Evolutionary conservation across 2,888 invertebrate genomes (phyloP), one percentile per base, ranked within the genome.

Genomic region (Stomorhina lunata): DNA sequence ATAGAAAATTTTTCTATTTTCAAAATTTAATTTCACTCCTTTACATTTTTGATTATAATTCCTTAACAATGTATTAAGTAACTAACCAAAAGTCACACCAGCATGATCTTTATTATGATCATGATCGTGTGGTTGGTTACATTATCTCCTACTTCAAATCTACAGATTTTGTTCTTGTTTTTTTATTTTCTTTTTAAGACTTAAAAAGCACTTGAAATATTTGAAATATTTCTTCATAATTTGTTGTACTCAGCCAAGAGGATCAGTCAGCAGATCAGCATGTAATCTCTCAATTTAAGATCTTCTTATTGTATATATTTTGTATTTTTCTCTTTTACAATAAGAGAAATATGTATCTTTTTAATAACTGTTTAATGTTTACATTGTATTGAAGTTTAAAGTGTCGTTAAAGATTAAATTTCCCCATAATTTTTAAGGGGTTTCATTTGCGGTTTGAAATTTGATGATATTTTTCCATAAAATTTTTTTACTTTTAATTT

Each of bases 351-450:
- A n/a, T n/a, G n/a, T n/a, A n/a, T n/a, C n/a, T n/a, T n/a, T n/a
- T n/a, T n/a, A n/a, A n/a, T n/a, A n/a, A n/a, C n/a, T n/a, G n/a
- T n/a, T n/a, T n/a, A n/a, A n/a, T 15, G 59, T n/a, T 2, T 15
- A 25, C 6, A 25, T 37, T 37, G 9, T 37, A n/a, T n/a, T 15
- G 32, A 20, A 15, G 12, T 48, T 5, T 59, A 37, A 65, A 65
- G 68, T 79, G 75, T 79, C 75, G 66, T 71, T n/a, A 32, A 65
- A 32, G 17, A 40, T 79, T 82, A 71, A 32, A 79, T 65, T 82
- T 78, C 65, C 81, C 61, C 45, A 59, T 57, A 55, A 53, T 50
- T 7, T 45, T 61, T 63, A 69, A 59, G 45, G 29, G 32, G 59
- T 37, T 73, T 65, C 69, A 22, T 57, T 69, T 75, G 73, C 65